phyloP scores from a whole-genome alignment of 2,888 invertebrate genomes.

The Eupithecia insigniata region DNA sequence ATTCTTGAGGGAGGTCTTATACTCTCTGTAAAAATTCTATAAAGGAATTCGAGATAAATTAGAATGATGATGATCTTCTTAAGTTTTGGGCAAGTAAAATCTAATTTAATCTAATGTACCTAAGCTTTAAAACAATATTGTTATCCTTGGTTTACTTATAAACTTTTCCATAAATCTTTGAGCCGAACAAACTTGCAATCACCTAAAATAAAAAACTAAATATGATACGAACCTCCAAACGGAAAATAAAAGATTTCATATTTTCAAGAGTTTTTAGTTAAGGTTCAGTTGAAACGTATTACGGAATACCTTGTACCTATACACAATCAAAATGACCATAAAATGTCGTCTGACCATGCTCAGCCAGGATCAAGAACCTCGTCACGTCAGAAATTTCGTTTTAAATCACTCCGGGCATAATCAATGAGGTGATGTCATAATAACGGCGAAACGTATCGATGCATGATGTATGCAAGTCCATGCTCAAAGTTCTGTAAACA shows the following conservation, averaged over 20 bases:
- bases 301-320: not conserved
- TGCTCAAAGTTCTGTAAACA: constrained; percentile 26
- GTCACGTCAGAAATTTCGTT: constrained; percentile 42
- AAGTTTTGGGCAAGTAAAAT: not conserved
- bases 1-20: too few species aligned
- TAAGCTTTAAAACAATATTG: not conserved
- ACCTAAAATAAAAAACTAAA: not conserved
- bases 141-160: not conserved
- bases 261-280: not conserved
- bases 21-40: too few species aligned
- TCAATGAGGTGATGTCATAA: constrained; percentile 35
- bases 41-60: not conserved
- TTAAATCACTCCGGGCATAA: constrained; percentile 36
- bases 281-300: not conserved
- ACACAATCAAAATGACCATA: not conserved
- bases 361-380: constrained; percentile 29
- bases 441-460: constrained; percentile 37
- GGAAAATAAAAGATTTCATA: too few species aligned
- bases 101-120: not conserved
- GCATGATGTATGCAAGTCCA: constrained; percentile 38
- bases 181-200: too few species aligned
- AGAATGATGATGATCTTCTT: not conserved
- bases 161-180: not conserved
- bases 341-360: constrained; percentile 23
- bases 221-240: not conserved